A percentile compares a stretch with the other conserved stretches of the same genome.
Evolutionary conservation across 2,797 vertebrate species (phyloP).

Genomic region (Semaprochilodus insignis): DNA sequence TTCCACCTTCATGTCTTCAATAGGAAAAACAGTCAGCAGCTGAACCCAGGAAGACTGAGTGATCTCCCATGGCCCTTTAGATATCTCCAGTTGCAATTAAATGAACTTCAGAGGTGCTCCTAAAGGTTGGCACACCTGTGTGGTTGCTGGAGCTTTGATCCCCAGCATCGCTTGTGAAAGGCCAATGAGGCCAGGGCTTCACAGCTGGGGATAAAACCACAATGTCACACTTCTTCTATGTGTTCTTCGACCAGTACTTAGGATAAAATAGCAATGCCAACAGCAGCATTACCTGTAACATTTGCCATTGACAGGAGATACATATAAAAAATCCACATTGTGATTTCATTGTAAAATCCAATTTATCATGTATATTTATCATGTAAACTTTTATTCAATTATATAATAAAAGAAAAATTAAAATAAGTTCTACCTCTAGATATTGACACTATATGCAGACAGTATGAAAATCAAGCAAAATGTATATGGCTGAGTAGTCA

Average conservation of each 20-base stretch:
- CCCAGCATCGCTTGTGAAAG: slow-evolving; percentile 53
- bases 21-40: slow-evolving; percentile 48
- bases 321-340: neutral
- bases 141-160: slow-evolving; percentile 59
- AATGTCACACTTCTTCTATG: slow-evolving; percentile 23
- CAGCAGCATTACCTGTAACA: neutral
- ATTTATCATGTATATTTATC: no score
- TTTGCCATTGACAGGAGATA: neutral
- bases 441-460: no score
- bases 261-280: neutral
- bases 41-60: slow-evolving; percentile 34
- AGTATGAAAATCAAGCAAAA: no score
- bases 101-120: slow-evolving; percentile 55
- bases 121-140: slow-evolving; percentile 53
- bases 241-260: neutral
- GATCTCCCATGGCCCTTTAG: slow-evolving; percentile 39
- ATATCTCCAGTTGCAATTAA: slow-evolving; percentile 56
- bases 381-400: no score
- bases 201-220: slow-evolving; percentile 42
- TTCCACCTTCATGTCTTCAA: slow-evolving; percentile 32
- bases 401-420: no score
- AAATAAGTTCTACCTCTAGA: no score
- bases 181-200: slow-evolving; percentile 52
- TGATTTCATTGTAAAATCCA: no score
- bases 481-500: no score